These are phyloP conservation scores for Stictocephala bisonia DNA, from an alignment of 2,888 invertebrate species.

Conservation along the genomic window DNA sequence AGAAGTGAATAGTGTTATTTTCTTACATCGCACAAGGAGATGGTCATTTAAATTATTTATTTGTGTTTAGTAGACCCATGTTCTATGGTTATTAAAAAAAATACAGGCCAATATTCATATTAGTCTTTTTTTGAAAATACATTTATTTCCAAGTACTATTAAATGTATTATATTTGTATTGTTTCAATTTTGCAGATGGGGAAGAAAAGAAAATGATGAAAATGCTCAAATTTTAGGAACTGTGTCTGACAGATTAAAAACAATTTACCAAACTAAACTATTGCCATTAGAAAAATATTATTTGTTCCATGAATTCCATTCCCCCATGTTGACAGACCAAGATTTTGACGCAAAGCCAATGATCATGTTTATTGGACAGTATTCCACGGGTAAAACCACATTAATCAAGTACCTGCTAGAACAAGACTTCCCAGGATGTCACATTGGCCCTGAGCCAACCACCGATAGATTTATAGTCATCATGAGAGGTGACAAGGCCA, in stretches of 20 bases:
- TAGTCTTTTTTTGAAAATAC: background rate
- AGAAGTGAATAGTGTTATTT: too few relatives aligned
- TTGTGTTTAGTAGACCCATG: too few relatives aligned
- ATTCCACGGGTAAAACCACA: conserved; percentile 73
- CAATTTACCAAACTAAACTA: conserved; percentile 67
- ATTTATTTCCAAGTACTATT: background rate
- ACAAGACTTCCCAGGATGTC: conserved; percentile 73
- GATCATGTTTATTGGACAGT: conserved; percentile 74
- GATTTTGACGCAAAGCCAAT: conserved; percentile 76
- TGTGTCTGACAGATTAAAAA: conserved; percentile 37
- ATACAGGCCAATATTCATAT: background rate
- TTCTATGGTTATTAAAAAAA: too few relatives aligned
- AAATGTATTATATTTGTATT: conserved; percentile 1
- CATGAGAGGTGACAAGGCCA: conserved; percentile 68
- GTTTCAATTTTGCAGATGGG: conserved; percentile 23
- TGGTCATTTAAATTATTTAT: too few relatives aligned
- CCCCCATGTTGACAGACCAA: conserved; percentile 70
- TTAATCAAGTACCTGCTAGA: conserved; percentile 69
- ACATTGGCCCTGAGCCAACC: conserved; percentile 75
- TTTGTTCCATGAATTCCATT: conserved; percentile 70
- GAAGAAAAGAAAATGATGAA: conserved; percentile 41
- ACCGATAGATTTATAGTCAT: conserved; percentile 74
- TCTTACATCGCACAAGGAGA: too few relatives aligned
- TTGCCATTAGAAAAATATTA: conserved; percentile 68
- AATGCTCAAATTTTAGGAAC: conserved; percentile 39